Base-by-base conservation (phyloP, 2,113 vertebrate genomes). In the Terrapene triunguis region DNA sequence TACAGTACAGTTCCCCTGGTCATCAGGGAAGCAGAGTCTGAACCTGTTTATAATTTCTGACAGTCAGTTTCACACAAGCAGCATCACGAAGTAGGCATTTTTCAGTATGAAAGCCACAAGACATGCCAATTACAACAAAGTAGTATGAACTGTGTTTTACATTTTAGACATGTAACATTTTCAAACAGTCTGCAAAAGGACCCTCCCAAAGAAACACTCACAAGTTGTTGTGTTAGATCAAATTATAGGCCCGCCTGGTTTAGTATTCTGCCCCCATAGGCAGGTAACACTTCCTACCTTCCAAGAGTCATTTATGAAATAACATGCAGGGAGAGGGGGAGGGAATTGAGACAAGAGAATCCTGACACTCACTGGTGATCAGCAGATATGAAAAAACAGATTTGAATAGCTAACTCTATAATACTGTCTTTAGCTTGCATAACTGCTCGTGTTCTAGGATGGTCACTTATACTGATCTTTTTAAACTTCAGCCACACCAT, bases 401-500 rank as follows among this genome's bases (percentile, higher is more conserved):
- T 55, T 29, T 3, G 8, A 84, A 12, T 17, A 5, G 5, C 1
- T 27, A 27, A 47, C 74, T 62, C 38, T 0, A 1, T 14, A 17
- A 24, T 7, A 0, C 92, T 10, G 2, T 3, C 94, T 16, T 65
- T 35, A 38, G 57, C 59, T 92, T 85, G 0, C 53, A 74, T 19
- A 69, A 16, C 53, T 5, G 17, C 72, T 1, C 2, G 35, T 9
- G 2, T 81, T 3, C 8, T 14, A 2, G 53, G 89, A 85, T 93
- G 84, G 55, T 3, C 78, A 17, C 25, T n/a, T 86, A 59, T 57
- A 62, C 82, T 62, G 55, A 27, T 59, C 87, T 87, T 78, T 74
- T 50, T 59, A 57, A 92, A 93, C 92, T 76, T 76, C 93, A 84
- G 80, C 90, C 47, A 69, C 90, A 85, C 8, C 93, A 84, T 88